These are phyloP conservation scores for Alcis repandata DNA, from an alignment of 2,888 invertebrate genomes.

Conservation along the genomic window DNA sequence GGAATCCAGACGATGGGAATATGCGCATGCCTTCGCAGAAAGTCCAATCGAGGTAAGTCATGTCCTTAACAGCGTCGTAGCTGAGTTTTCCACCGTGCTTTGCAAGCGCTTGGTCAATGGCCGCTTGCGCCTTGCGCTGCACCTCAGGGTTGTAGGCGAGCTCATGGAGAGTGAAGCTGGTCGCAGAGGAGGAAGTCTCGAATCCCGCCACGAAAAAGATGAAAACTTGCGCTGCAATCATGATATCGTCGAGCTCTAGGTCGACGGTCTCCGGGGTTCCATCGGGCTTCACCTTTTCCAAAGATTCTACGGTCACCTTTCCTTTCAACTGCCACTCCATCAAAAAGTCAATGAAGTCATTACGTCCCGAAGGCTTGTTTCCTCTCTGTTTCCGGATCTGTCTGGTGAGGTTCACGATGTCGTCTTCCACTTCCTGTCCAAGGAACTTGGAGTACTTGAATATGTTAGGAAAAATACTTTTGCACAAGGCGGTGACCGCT, in stretches of 20 bases:
- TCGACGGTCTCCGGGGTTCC: slow-evolving; percentile 54
- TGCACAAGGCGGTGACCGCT: slow-evolving; percentile 52
- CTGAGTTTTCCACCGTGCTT: slow-evolving; percentile 59
- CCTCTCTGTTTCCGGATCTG: slow-evolving; percentile 58
- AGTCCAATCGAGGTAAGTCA: slow-evolving; percentile 70
- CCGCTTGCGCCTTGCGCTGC: slow-evolving; percentile 62
- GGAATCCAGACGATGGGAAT: slow-evolving; percentile 62
- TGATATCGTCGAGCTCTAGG: slow-evolving; percentile 60
- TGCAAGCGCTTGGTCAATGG: slow-evolving; percentile 63
- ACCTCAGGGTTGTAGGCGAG: slow-evolving; percentile 66
- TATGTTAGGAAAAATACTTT: slow-evolving; percentile 60
- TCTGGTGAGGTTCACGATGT: slow-evolving; percentile 54
- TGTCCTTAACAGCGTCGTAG: slow-evolving; percentile 70
- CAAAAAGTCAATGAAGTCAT: slow-evolving; percentile 66
- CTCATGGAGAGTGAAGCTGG: slow-evolving; percentile 71
- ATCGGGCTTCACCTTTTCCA: slow-evolving; percentile 55
- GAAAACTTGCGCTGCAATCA: slow-evolving; percentile 68
- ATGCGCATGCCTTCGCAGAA: slow-evolving; percentile 70
- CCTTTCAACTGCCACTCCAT: slow-evolving; percentile 62
- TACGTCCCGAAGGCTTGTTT: slow-evolving; percentile 62
- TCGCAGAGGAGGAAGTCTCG: slow-evolving; percentile 79
- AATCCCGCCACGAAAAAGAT: slow-evolving; percentile 80
- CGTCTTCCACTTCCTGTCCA: slow-evolving; percentile 60
- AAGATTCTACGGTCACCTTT: slow-evolving; percentile 57
- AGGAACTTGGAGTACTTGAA: slow-evolving; percentile 59